phyloP scores from a whole-genome alignment of 2,113 vertebrate genomes.

The Willisornis vidua region DNA sequence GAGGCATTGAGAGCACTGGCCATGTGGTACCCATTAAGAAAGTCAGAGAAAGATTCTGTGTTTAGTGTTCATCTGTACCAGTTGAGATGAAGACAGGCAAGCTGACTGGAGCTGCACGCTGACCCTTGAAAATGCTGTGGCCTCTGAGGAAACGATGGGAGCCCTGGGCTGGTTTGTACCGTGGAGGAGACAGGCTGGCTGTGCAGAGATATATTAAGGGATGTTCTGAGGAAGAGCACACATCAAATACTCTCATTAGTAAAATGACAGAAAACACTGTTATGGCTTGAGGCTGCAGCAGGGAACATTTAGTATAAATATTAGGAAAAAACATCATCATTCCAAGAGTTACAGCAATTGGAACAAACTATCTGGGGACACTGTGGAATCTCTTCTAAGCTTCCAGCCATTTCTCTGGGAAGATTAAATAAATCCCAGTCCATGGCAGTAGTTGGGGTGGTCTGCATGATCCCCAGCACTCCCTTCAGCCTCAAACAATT shows the following conservation, averaged over 20 bases:
- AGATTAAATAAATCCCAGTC: constrained; percentile 45
- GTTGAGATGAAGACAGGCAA: constrained; percentile 45
- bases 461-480: constrained; percentile 22
- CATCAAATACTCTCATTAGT: constrained; percentile 35
- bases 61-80: constrained; percentile 13
- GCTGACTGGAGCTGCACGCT: neutral
- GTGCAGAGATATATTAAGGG: neutral
- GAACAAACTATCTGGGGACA: constrained; percentile 52
- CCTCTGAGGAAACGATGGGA: constrained; percentile 18
- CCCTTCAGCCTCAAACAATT: constrained; percentile 33
- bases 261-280: constrained; percentile 59
- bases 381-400: constrained; percentile 44
- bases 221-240: constrained; percentile 24
- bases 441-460: constrained; percentile 26
- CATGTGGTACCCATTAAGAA: constrained; percentile 14
- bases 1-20: neutral
- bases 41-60: neutral
- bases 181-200: constrained; percentile 8
- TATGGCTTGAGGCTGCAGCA: constrained; percentile 56
- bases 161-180: neutral
- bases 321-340: constrained; percentile 39
- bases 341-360: constrained; percentile 60
- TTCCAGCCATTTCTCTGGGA: constrained; percentile 4
- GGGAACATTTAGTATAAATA: constrained; percentile 64
- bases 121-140: constrained; percentile 2